Conservation (phyloP, 1,140 invertebrate genomes). For the Chelonus insularis region DNA sequence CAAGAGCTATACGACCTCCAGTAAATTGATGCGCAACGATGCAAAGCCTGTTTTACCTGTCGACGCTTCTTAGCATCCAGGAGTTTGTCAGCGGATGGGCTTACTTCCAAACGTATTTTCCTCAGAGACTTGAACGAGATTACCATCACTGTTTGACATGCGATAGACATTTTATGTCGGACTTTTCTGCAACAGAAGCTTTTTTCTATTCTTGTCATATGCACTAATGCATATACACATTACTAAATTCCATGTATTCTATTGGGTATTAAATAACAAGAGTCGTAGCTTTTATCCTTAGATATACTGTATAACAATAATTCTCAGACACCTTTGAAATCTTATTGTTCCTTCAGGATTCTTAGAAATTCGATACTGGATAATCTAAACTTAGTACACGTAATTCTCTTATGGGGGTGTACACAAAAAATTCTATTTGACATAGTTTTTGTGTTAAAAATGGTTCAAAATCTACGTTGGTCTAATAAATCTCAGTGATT, state of each 20-base stretch:
- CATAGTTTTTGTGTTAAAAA: too few species aligned
- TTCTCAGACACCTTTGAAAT: too few species aligned
- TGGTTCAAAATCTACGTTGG: too few species aligned
- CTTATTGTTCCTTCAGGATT: too few species aligned
- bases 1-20: slow-evolving; percentile 2
- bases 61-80: slow-evolving; percentile 25
- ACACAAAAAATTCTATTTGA: too few species aligned
- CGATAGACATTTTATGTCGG: slow-evolving; percentile 5
- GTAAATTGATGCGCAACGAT: slow-evolving; percentile 35
- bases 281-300: too few species aligned
- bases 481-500: too few species aligned
- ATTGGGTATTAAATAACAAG: too few species aligned
- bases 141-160: slow-evolving; percentile 19
- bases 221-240: too few species aligned
- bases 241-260: too few species aligned
- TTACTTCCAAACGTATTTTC: slow-evolving; percentile 35
- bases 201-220: neutral
- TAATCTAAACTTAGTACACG: slow-evolving; percentile 13
- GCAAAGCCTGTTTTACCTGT: slow-evolving; percentile 41
- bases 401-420: too few species aligned
- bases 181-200: neutral
- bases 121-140: slow-evolving; percentile 32
- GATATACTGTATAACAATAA: too few species aligned
- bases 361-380: slow-evolving; percentile 1
- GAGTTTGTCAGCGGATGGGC: slow-evolving; percentile 29